Base-by-base conservation (phyloP, 2,113 vertebrate species). In the Pavo muticus region DNA sequence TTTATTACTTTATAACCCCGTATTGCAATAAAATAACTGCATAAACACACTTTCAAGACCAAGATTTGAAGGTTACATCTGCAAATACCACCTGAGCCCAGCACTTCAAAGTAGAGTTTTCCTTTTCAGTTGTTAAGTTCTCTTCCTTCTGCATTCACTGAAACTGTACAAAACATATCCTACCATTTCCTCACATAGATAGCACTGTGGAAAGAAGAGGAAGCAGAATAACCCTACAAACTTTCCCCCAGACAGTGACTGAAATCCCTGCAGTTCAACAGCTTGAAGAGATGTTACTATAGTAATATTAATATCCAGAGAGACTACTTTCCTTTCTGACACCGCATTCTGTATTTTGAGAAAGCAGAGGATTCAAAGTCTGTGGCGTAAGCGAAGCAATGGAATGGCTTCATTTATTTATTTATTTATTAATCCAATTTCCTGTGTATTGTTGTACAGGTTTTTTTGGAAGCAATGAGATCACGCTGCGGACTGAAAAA, bases 341-440 rank as follows among this genome's bases (percentile, higher is more conserved):
- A 25, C 24, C n/a, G 14, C 1, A 19, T 59, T 80, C 71, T 32
- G 48, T 7, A 77, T 18, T 52, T 11, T 23, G 7, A 74, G n/a
- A 14, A 93, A 74, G 64, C 25, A 81, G 64, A 71, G 18, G 59
- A 64, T 39, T 67, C 40, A 82, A 30, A 68, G 27, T 8, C 25
- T 6, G 20, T 4, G 14, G 6, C 2, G 9, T 3, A 4, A 85
- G 8, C 0, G 0, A 37, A 90, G 11, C 30, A 91, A 18, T 1
- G 1, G 35, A 79, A 78, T 1, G 15, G 29, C 44, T 76, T 56
- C 56, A 30, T 10, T 23, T 86, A 64, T 57, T 17, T 6, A 6
- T 27, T 8, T 20, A 35, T 81, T 72, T 45, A n/a, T 17, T 7
- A 8, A 52, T 27, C 12, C 4, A 9, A 45, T 82, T 79, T 84